A percentile compares a stretch with the other conserved stretches of the same genome.
phyloP scores from a whole-genome alignment of 2,113 vertebrate species.

The Oreotragus oreotragus region DNA sequence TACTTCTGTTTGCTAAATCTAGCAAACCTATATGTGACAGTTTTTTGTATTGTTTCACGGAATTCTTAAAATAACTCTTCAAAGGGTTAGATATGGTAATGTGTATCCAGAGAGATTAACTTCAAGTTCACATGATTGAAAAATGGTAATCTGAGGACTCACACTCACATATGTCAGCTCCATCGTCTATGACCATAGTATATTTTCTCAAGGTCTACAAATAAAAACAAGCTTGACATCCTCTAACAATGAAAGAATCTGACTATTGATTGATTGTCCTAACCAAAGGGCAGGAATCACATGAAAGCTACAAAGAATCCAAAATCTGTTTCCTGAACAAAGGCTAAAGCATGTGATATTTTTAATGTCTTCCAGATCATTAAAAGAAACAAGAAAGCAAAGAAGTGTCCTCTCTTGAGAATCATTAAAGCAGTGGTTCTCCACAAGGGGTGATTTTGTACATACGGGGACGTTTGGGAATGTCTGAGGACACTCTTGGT shows the following conservation, averaged over 20 bases:
- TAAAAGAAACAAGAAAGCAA: conserved; percentile 43
- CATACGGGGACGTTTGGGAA: conserved; percentile 1
- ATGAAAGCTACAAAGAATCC: conserved; percentile 16
- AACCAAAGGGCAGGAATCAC: not conserved
- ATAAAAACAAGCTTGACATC: not conserved
- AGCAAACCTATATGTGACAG: not conserved
- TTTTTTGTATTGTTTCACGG: not conserved
- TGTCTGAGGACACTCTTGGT: conserved; percentile 40
- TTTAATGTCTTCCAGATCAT: conserved; percentile 64
- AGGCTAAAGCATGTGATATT: conserved; percentile 39
- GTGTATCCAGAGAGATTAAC: not conserved
- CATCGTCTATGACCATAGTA: not conserved
- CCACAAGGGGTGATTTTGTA: not conserved
- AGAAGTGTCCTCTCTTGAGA: not conserved
- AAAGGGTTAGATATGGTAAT: not conserved
- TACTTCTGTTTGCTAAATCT: not conserved
- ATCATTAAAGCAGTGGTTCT: not conserved
- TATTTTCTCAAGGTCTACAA: not conserved
- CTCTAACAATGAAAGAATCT: conserved; percentile 15
- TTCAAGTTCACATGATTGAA: not conserved
- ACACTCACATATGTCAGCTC: not conserved
- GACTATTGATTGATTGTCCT: not conserved
- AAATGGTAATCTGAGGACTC: not conserved
- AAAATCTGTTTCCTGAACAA: conserved; percentile 21
- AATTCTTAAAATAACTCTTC: not conserved